Conservation (phyloP, 2,113 vertebrate species). For the Ptyas mucosa region DNA sequence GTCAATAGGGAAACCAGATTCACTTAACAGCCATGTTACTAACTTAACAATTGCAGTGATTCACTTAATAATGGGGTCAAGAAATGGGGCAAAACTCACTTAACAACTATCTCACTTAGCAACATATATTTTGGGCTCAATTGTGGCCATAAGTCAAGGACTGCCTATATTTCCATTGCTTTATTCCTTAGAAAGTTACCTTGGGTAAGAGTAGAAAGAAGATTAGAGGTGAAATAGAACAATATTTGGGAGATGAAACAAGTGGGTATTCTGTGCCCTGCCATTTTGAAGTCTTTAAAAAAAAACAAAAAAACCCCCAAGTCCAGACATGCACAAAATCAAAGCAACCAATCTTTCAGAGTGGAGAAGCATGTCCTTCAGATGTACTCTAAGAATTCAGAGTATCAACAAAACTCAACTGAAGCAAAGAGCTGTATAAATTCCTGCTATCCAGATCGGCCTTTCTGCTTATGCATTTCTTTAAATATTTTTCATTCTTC, state of each 20-base stretch:
- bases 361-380: not conserved
- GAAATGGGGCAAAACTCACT: not conserved
- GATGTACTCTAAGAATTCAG: conserved; percentile 5
- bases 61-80: not conserved
- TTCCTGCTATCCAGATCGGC: not conserved
- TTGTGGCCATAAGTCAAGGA: not conserved
- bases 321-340: not conserved
- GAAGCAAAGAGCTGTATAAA: conserved; percentile 26
- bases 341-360: not conserved
- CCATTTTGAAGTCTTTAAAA: not conserved
- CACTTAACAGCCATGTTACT: not conserved
- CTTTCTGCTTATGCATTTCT: conserved; percentile 7
- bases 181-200: not conserved
- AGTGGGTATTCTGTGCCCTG: not conserved
- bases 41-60: not conserved
- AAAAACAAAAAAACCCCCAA: too few species aligned
- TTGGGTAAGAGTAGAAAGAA: conserved; percentile 5
- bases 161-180: not conserved
- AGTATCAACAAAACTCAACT: conserved; percentile 10
- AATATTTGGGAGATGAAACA: not conserved
- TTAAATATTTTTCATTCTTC: conserved; percentile 46
- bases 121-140: not conserved
- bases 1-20: not conserved
- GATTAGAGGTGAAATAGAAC: not conserved
- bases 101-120: not conserved